Evolutionary conservation across 2,113 vertebrate species (phyloP).

Genomic region (Catharus minimus): DNA sequence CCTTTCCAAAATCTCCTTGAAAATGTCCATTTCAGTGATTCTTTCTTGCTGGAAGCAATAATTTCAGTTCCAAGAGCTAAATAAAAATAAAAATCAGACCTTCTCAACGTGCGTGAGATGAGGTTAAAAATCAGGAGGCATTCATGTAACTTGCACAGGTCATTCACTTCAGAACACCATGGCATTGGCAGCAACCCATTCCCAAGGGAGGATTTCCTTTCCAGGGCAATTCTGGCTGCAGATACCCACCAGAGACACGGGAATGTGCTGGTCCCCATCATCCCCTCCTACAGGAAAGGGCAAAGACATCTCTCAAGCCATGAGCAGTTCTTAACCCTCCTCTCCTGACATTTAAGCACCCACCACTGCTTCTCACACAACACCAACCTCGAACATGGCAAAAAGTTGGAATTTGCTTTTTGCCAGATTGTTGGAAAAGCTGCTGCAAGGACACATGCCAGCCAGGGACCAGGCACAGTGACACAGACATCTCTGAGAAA

Average conservation of each 20-base stretch:
- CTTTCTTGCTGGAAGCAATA: background rate
- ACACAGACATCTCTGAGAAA: accelerated
- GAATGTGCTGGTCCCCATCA: background rate
- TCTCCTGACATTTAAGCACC: background rate
- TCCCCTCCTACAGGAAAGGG: background rate
- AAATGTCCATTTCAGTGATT: background rate
- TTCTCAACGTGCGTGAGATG: background rate
- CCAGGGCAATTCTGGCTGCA: background rate
- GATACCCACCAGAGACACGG: background rate
- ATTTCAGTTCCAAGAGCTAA: background rate
- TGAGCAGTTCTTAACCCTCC: accelerated
- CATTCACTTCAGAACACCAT: background rate
- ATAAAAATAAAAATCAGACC: background rate
- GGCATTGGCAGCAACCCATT: background rate
- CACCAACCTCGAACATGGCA: accelerated
- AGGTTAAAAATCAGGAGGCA: background rate
- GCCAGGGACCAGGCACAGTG: background rate
- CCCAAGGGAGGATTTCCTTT: background rate
- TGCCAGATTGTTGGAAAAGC: background rate
- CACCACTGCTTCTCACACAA: background rate
- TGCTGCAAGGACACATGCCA: background rate
- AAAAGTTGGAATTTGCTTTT: background rate
- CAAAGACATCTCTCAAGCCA: background rate
- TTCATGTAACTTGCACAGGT: background rate
- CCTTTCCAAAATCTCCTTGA: background rate